Conservation (phyloP, 2,797 vertebrate genomes). For the Bucorvus abyssinicus region DNA sequence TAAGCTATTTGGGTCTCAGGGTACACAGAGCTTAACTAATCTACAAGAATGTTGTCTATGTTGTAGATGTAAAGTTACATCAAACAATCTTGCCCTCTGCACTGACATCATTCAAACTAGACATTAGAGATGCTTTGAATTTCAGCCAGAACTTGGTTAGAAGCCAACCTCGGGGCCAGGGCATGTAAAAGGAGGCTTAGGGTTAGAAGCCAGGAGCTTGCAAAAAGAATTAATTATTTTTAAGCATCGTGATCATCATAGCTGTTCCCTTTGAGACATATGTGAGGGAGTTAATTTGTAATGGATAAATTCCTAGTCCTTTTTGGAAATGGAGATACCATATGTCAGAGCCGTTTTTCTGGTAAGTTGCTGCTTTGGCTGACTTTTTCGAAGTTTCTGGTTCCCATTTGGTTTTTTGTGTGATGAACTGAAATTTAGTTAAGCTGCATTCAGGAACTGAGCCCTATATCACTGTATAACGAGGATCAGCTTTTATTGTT, state of each 20-base stretch:
- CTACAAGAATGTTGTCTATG: background rate
- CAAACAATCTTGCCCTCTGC: background rate
- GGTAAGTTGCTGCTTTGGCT: background rate
- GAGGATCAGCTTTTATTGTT: background rate
- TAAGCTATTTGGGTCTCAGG: background rate
- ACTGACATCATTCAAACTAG: background rate
- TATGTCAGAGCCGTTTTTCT: slow-evolving; percentile 10
- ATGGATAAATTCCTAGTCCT: background rate
- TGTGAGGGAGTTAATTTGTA: slow-evolving; percentile 31
- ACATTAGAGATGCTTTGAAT: background rate
- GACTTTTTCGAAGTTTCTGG: slow-evolving; percentile 3
- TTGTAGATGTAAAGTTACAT: background rate
- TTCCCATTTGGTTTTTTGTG: background rate
- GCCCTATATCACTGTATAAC: background rate
- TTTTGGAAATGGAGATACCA: background rate
- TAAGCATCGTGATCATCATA: slow-evolving; percentile 6
- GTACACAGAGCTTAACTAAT: background rate
- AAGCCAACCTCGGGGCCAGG: background rate
- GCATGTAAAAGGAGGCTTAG: background rate
- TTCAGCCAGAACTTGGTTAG: background rate
- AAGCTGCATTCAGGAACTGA: background rate
- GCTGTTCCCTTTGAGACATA: background rate
- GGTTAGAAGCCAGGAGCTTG: background rate
- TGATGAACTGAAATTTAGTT: background rate
- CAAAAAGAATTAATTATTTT: background rate